These are phyloP conservation scores for Thereva nobilitata DNA, from an alignment of 2,888 invertebrate genomes.

Conservation along the genomic window DNA sequence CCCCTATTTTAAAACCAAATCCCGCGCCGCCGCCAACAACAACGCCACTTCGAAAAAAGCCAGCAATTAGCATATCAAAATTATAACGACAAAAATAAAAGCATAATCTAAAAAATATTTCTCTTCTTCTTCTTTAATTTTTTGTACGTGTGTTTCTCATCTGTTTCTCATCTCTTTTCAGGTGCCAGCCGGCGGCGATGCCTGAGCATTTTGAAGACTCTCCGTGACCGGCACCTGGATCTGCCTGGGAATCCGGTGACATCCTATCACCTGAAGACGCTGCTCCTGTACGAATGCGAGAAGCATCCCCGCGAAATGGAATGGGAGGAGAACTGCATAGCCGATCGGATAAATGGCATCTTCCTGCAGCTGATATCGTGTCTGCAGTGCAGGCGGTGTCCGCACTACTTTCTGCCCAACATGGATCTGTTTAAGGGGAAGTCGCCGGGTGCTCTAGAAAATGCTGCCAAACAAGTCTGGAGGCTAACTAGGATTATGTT, in stretches of 20 bases:
- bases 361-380: conserved; percentile 94
- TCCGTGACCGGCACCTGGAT: conserved; percentile 89
- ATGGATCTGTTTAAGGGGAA: conserved; percentile 93
- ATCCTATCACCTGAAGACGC: conserved; percentile 87
- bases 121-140: conserved; percentile 8
- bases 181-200: conserved; percentile 82
- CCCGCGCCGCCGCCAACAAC: too few relatives aligned
- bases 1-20: too few relatives aligned
- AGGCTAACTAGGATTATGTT: conserved; percentile 87
- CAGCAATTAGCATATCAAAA: too few relatives aligned
- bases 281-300: conserved; percentile 93
- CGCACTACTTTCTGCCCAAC: conserved; percentile 93
- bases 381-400: conserved; percentile 91
- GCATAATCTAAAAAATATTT: not conserved
- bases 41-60: too few relatives aligned
- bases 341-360: conserved; percentile 92
- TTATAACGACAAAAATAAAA: not conserved
- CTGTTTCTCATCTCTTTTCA: conserved; percentile 44
- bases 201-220: conserved; percentile 86
- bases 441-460: conserved; percentile 86
- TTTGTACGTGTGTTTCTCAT: conserved; percentile 16
- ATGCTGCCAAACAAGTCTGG: conserved; percentile 94
- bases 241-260: conserved; percentile 87
- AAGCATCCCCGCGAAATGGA: conserved; percentile 93
- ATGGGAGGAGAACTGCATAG: conserved; percentile 92